Evolutionary conservation across 2,113 vertebrate species (phyloP).

Genomic region (Spea bombifrons): DNA sequence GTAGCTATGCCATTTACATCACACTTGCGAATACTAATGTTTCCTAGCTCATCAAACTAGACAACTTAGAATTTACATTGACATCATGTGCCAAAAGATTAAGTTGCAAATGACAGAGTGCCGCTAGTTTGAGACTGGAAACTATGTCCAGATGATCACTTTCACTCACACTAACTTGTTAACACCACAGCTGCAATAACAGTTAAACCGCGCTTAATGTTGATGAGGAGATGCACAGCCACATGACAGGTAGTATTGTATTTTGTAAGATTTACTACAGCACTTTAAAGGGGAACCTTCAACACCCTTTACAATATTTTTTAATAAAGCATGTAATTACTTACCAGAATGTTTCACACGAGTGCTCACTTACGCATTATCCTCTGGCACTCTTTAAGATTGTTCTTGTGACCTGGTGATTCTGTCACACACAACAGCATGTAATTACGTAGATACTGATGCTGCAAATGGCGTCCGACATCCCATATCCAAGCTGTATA

Average conservation of each 20-base stretch:
- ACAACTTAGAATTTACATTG: slow-evolving; percentile 19
- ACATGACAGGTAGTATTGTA: slow-evolving; percentile 1
- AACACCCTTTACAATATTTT: too few relatives aligned
- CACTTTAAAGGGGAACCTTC: not conserved
- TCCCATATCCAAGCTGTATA: too few relatives aligned
- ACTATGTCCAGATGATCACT: slow-evolving; percentile 33
- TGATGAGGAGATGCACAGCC: slow-evolving; percentile 18
- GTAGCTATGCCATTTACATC: slow-evolving; percentile 28
- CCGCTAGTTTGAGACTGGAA: slow-evolving; percentile 24
- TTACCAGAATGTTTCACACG: too few relatives aligned
- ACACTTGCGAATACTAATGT: slow-evolving; percentile 21
- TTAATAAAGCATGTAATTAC: too few relatives aligned
- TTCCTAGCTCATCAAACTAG: slow-evolving; percentile 24
- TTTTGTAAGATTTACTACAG: not conserved
- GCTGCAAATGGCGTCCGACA: too few relatives aligned
- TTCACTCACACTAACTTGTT: slow-evolving; percentile 36
- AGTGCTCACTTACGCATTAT: too few relatives aligned
- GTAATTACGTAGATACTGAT: too few relatives aligned
- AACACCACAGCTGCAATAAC: slow-evolving; percentile 44
- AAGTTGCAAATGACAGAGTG: slow-evolving; percentile 32
- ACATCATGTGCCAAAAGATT: slow-evolving; percentile 26
- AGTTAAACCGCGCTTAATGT: slow-evolving; percentile 30
- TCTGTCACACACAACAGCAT: too few relatives aligned
- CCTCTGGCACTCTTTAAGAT: too few relatives aligned
- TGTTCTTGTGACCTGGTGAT: too few relatives aligned